Evolutionary conservation across 2,888 invertebrate species (phyloP).

Genomic region (Dicyrtoma fusca): DNA sequence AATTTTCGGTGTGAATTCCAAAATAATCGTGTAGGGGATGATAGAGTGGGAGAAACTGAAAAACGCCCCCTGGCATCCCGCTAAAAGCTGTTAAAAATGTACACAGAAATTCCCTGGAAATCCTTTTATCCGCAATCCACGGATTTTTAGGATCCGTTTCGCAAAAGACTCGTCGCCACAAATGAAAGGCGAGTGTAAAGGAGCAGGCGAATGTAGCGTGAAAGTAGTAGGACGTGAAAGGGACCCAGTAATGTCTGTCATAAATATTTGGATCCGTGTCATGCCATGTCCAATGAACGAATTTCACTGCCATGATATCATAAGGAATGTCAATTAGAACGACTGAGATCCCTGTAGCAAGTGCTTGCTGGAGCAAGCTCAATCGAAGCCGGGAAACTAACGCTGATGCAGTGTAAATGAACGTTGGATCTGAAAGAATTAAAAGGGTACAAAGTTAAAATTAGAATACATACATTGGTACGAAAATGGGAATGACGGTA

Average conservation of each 20-base stretch:
- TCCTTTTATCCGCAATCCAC: constrained; percentile 54
- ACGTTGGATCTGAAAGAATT: constrained; percentile 63
- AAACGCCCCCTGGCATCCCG: constrained; percentile 74
- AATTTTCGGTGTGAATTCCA: constrained; percentile 73
- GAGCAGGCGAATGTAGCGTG: constrained; percentile 75
- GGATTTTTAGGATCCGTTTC: constrained; percentile 46
- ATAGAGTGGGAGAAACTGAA: constrained; percentile 74
- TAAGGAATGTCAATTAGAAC: constrained; percentile 78
- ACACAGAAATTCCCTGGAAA: constrained; percentile 64
- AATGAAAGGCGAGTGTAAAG: constrained; percentile 71
- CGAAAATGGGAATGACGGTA: background rate
- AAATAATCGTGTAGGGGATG: constrained; percentile 74
- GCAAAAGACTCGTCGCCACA: constrained; percentile 61
- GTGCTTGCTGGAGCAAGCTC: constrained; percentile 62
- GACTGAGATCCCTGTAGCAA: constrained; percentile 67
- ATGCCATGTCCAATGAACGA: constrained; percentile 84
- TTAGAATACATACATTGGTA: background rate
- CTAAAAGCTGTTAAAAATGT: constrained; percentile 67
- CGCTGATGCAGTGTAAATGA: constrained; percentile 63
- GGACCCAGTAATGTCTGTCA: constrained; percentile 80
- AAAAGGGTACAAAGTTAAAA: no score
- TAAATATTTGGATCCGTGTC: constrained; percentile 72
- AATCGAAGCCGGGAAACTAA: constrained; percentile 62
- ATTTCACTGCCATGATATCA: constrained; percentile 76
- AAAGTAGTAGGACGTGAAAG: constrained; percentile 83